phyloP scores from a whole-genome alignment of 2,113 vertebrate genomes.

The Drymodes brunneopygia region DNA sequence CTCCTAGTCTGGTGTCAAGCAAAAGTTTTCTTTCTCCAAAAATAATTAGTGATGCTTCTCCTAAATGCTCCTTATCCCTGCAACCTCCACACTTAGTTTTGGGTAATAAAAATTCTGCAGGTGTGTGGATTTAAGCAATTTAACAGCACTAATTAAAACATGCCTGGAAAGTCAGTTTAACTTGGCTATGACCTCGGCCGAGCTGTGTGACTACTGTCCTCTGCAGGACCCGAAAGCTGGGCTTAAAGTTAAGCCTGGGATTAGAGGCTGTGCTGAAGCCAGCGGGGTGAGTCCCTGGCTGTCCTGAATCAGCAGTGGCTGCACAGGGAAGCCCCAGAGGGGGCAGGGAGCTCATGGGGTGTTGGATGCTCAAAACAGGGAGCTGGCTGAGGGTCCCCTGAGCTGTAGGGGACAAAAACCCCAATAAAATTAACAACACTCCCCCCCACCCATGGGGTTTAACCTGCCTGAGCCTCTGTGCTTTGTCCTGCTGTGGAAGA shows the following conservation, averaged over 20 bases:
- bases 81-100: background rate
- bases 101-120: background rate
- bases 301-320: constrained; percentile 5
- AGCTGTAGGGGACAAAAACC: background rate
- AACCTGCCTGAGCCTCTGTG: background rate
- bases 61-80: background rate
- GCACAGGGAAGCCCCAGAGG: rapidly evolving
- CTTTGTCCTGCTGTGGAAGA: background rate
- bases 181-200: background rate
- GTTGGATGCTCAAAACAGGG: background rate
- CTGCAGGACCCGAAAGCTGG: background rate
- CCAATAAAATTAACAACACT: background rate
- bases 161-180: background rate
- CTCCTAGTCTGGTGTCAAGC: background rate
- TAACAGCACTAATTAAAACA: background rate
- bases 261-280: constrained; percentile 4
- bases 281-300: rapidly evolving
- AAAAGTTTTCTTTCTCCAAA: background rate
- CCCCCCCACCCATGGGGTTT: rapidly evolving
- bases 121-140: background rate
- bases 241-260: constrained; percentile 13
- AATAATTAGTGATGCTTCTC: background rate
- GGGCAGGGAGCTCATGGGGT: rapidly evolving
- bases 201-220: background rate
- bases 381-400: background rate